Conservation (phyloP, 2,888 invertebrate genomes). For the Drosophila austrosaltans region DNA sequence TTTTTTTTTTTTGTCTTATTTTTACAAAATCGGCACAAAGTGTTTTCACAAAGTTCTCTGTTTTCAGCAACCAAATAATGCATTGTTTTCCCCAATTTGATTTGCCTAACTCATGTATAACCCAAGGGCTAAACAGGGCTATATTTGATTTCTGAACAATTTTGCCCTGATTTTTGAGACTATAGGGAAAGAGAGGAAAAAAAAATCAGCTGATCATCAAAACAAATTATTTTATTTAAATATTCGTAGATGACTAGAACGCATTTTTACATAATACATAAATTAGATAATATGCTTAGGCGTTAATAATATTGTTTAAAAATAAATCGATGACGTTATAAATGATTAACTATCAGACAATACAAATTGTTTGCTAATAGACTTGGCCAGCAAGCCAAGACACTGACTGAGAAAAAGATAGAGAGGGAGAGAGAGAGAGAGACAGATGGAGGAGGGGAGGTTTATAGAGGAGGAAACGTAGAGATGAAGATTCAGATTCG, state of each 20-base stretch:
- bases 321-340: slow-evolving; percentile 74
- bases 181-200: neutral
- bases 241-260: slow-evolving; percentile 33
- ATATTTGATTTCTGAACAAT: neutral
- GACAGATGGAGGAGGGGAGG: slow-evolving; percentile 44
- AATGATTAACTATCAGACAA: slow-evolving; percentile 75
- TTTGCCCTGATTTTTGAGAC: slow-evolving; percentile 27
- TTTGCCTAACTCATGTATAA: slow-evolving; percentile 18
- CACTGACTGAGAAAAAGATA: neutral
- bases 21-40: slow-evolving; percentile 48
- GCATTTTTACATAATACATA: slow-evolving; percentile 58
- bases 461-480: slow-evolving; percentile 43
- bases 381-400: slow-evolving; percentile 32
- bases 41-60: slow-evolving; percentile 38
- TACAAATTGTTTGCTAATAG: slow-evolving; percentile 76
- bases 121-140: slow-evolving; percentile 8
- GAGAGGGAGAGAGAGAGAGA: neutral
- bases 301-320: slow-evolving; percentile 71
- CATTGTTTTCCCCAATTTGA: slow-evolving; percentile 37
- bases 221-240: neutral
- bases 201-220: slow-evolving; percentile 37
- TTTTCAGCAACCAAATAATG: slow-evolving; percentile 26
- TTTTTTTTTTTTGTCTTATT: neutral
- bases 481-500: slow-evolving; percentile 61
- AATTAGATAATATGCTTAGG: slow-evolving; percentile 62